Evolutionary conservation across 2,888 invertebrate genomes (phyloP).

Genomic region (Scaptodrosophila latifasciaeformis): DNA sequence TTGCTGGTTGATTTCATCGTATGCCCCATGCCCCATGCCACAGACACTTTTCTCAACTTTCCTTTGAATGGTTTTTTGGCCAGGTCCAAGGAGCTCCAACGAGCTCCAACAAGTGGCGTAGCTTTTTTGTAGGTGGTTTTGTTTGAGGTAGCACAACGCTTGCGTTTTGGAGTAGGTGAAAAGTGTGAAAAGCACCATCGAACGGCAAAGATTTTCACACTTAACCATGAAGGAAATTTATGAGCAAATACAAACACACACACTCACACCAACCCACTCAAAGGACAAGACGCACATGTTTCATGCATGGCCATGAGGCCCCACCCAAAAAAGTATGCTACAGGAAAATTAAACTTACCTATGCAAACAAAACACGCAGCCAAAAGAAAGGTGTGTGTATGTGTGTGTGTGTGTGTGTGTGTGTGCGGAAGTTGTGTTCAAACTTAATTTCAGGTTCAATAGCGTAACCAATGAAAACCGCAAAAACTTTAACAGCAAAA

Average conservation of each 20-base stretch:
- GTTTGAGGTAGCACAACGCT: not conserved
- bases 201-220: conserved; percentile 74
- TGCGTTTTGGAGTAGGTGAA: conserved; percentile 23
- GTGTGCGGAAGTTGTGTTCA: conserved; percentile 66
- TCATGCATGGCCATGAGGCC: too few relatives aligned
- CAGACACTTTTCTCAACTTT: too few relatives aligned
- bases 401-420: conserved; percentile 14
- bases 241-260: conserved; percentile 42
- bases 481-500: conserved; percentile 60
- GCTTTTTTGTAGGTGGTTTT: too few relatives aligned
- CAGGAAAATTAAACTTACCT: conserved; percentile 71
- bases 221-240: conserved; percentile 65
- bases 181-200: conserved; percentile 71
- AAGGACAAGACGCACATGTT: conserved; percentile 43
- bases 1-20: conserved; percentile 64
- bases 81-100: too few relatives aligned
- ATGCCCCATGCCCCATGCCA: not conserved
- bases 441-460: conserved; percentile 74
- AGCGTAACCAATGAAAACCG: conserved; percentile 70
- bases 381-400: conserved; percentile 25
- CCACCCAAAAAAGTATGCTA: conserved; percentile 60
- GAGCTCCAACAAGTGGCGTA: conserved; percentile 10
- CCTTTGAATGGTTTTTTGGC: not conserved
- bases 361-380: conserved; percentile 60
- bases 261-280: conserved; percentile 11